A percentile compares a stretch with the other conserved stretches of the same genome.
These are phyloP conservation scores for Drosophila pruinosa DNA, from an alignment of 1,140 invertebrate species.

Conservation along the genomic window DNA sequence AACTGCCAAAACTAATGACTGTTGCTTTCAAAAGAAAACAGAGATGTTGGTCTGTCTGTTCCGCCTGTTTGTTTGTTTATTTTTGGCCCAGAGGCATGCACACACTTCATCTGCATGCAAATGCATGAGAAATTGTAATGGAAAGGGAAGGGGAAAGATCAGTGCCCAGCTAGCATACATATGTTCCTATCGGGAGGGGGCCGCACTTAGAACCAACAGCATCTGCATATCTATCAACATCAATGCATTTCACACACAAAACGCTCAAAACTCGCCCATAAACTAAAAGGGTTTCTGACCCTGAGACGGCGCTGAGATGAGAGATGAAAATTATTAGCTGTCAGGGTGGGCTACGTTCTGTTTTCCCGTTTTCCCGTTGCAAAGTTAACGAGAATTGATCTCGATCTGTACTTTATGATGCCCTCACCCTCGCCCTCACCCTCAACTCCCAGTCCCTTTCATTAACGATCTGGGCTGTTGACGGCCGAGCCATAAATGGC, in stretches of 20 bases:
- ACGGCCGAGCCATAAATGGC: constrained; percentile 15
- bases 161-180: constrained; percentile 22
- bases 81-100: constrained; percentile 46
- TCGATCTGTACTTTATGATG: constrained; percentile 31
- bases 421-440: neutral
- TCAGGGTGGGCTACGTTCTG: constrained; percentile 16
- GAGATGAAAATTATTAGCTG: constrained; percentile 24
- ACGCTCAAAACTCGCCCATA: neutral
- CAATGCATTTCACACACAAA: constrained; percentile 55
- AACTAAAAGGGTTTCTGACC: constrained; percentile 71
- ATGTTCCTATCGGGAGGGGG: constrained; percentile 18
- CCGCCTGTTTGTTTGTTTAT: constrained; percentile 65
- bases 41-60: constrained; percentile 44
- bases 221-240: constrained; percentile 61
- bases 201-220: constrained; percentile 27
- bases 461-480: constrained; percentile 50
- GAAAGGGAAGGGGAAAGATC: neutral
- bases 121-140: constrained; percentile 30
- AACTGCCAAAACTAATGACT: constrained; percentile 68
- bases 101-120: constrained; percentile 60
- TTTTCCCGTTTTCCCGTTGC: neutral
- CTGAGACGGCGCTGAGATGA: constrained; percentile 44
- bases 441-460: neutral
- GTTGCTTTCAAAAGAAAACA: constrained; percentile 62
- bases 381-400: constrained; percentile 46